Evolutionary conservation across 2,888 invertebrate genomes (phyloP).

Genomic region (Leptopilina syphax): DNA sequence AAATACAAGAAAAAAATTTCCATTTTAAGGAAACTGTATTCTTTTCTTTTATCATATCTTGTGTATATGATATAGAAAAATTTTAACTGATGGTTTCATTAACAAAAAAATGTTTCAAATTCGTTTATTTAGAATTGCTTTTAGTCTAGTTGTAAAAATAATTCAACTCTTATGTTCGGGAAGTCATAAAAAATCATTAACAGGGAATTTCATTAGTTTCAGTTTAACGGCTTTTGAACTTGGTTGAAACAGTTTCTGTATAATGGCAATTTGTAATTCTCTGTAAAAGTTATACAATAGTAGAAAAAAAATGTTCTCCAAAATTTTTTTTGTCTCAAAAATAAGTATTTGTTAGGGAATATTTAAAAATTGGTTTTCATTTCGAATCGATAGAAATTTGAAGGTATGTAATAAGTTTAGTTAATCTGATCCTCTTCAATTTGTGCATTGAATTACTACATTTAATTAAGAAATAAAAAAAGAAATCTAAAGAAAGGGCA

Average conservation of each 20-base stretch:
- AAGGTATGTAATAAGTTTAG: too few species aligned
- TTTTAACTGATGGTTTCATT: not conserved
- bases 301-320: not conserved
- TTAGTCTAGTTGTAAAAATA: constrained; percentile 14
- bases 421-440: too few species aligned
- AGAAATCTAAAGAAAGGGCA: too few species aligned
- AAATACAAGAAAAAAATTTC: not conserved
- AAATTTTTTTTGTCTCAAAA: not conserved
- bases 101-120: not conserved
- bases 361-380: too few species aligned
- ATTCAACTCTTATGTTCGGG: not conserved
- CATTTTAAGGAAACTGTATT: not conserved
- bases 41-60: not conserved
- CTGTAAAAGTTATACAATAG: not conserved
- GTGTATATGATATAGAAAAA: not conserved
- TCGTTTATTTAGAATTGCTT: not conserved
- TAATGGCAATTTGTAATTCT: not conserved
- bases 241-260: not conserved
- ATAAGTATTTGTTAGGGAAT: too few species aligned
- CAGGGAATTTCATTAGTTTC: not conserved
- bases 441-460: too few species aligned
- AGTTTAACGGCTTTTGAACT: not conserved
- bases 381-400: too few species aligned
- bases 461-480: too few species aligned
- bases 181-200: constrained; percentile 8